Evolutionary conservation across 2,888 invertebrate species (phyloP).

Genomic region (Microctonus aethiopoides): DNA sequence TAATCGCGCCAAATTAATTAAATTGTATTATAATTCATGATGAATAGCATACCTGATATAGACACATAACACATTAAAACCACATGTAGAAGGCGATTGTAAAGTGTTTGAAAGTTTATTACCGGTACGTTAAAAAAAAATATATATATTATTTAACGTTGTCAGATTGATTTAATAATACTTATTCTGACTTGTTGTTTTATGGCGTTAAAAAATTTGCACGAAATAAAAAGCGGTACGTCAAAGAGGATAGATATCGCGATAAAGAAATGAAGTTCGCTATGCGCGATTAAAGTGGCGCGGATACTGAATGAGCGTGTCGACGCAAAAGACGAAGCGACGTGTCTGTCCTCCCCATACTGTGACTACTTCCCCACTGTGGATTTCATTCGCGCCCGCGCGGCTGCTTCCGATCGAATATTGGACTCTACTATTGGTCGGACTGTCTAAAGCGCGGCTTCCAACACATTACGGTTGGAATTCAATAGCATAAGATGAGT

Average conservation of each 20-base stretch:
- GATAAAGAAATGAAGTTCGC: constrained; percentile 39
- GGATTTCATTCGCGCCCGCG: constrained; percentile 26
- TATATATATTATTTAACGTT: too few species aligned
- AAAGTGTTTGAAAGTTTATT: background rate
- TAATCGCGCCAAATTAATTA: background rate
- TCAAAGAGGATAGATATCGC: background rate
- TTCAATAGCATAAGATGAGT: constrained; percentile 28
- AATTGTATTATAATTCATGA: background rate
- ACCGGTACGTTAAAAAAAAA: too few species aligned
- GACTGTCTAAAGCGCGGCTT: constrained; percentile 23
- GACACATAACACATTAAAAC: background rate
- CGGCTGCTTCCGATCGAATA: constrained; percentile 28
- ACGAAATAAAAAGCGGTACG: too few species aligned
- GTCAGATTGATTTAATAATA: too few species aligned
- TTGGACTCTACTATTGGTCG: constrained; percentile 35
- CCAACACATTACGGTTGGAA: constrained; percentile 29
- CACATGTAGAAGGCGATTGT: background rate
- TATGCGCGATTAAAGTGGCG: constrained; percentile 48
- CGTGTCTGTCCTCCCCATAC: constrained; percentile 31
- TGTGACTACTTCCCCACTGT: constrained; percentile 4
- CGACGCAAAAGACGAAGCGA: constrained; percentile 41
- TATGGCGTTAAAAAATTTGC: too few species aligned
- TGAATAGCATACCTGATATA: background rate
- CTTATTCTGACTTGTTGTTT: too few species aligned
- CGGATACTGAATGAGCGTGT: constrained; percentile 42